These are phyloP conservation scores for Schlechtendalia chinensis DNA, from an alignment of 1,140 invertebrate species.

Conservation along the genomic window DNA sequence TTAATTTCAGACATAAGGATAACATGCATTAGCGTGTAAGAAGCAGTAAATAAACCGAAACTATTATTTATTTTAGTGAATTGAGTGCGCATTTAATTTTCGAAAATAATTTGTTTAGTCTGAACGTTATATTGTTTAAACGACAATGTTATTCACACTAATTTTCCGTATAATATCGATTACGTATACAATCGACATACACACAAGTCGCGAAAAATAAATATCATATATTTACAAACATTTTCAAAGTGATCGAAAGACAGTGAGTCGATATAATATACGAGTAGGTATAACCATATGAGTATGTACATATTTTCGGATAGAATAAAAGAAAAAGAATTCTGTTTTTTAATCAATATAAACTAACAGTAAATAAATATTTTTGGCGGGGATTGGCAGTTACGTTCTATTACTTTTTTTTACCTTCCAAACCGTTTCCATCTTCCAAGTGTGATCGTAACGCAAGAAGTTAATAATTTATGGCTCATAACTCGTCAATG, in stretches of 20 bases:
- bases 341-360: too few relatives aligned
- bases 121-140: neutral
- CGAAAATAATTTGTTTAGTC: too few relatives aligned
- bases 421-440: neutral
- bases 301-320: too few relatives aligned
- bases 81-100: too few relatives aligned
- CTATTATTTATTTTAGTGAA: neutral
- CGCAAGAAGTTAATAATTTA: slow-evolving; percentile 27
- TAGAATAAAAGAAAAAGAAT: too few relatives aligned
- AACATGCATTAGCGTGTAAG: neutral
- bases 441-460: neutral
- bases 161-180: neutral
- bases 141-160: neutral
- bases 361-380: neutral
- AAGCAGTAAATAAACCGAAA: neutral
- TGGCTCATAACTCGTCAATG: neutral
- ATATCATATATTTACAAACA: too few relatives aligned
- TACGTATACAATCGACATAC: neutral
- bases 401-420: neutral
- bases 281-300: too few relatives aligned
- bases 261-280: too few relatives aligned
- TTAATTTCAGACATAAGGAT: neutral
- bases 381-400: neutral
- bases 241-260: too few relatives aligned
- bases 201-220: too few relatives aligned